phyloP scores from a whole-genome alignment of 2,888 invertebrate genomes.

The Philhelius pedissequus region DNA sequence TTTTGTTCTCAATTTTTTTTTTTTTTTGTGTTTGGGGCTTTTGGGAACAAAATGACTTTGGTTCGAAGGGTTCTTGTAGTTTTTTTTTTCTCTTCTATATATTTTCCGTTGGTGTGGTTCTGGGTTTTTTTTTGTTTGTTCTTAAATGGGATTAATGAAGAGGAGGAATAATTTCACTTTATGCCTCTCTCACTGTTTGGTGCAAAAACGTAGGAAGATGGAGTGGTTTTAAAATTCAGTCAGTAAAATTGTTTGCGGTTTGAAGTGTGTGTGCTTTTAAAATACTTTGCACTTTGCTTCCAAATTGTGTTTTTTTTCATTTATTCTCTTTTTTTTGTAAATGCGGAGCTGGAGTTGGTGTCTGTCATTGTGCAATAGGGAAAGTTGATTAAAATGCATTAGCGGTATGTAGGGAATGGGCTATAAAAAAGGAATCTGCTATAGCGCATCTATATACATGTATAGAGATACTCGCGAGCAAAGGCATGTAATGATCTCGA shows the following conservation, averaged over 20 bases:
- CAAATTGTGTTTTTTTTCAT: constrained; percentile 17
- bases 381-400: constrained; percentile 32
- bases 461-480: too few relatives aligned
- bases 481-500: constrained; percentile 7
- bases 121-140: constrained; percentile 23
- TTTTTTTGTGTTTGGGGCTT: constrained; percentile 25
- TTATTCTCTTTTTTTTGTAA: neutral
- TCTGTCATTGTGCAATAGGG: constrained; percentile 1
- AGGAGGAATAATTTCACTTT: constrained; percentile 64
- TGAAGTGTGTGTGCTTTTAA: constrained; percentile 42
- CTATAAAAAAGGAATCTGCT: neutral
- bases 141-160: constrained; percentile 67
- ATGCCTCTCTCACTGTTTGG: neutral
- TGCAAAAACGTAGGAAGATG: constrained; percentile 17
- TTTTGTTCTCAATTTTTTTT: neutral
- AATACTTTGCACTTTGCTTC: constrained; percentile 54
- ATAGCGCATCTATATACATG: neutral
- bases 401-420: neutral
- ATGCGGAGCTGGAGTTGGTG: neutral
- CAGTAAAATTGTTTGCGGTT: constrained; percentile 48
- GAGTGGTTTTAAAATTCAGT: constrained; percentile 47
- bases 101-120: neutral
- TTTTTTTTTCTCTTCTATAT: neutral
- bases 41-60: constrained; percentile 40
- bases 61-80: constrained; percentile 11